Percentiles rank a stretch among this genome's conserved stretches.
phyloP scores from a whole-genome alignment of 1,140 invertebrate genomes.

The Pollicipes pollicipes region DNA sequence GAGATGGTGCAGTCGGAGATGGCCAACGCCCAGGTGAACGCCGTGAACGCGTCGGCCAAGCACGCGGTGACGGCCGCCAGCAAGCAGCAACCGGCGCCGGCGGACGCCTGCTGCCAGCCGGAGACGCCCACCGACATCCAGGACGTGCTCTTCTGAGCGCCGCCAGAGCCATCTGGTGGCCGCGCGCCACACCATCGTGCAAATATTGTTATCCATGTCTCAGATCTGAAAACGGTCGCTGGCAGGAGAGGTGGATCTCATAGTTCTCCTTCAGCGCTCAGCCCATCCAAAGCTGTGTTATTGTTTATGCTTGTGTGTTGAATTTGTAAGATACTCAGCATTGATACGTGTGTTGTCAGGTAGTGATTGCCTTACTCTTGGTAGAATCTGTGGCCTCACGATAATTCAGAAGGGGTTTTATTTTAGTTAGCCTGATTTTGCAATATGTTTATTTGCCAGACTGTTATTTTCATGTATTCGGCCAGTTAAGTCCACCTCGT shows the following conservation, averaged over 20 bases:
- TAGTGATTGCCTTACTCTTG: background rate
- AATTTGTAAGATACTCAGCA: background rate
- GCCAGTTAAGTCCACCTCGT: background rate
- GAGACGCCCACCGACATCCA: slow-evolving; percentile 2
- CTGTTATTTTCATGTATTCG: background rate
- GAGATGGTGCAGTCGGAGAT: slow-evolving; percentile 1
- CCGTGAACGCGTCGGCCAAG: background rate
- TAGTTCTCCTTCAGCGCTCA: background rate
- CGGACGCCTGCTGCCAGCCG: background rate
- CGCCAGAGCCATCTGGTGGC: too few species aligned
- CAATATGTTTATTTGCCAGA: background rate
- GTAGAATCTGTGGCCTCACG: background rate
- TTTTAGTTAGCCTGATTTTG: background rate
- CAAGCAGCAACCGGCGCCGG: background rate
- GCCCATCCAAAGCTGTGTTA: background rate
- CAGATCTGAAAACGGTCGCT: background rate
- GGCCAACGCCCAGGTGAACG: background rate
- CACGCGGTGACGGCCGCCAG: background rate
- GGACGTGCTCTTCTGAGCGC: background rate
- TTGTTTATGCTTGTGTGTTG: background rate
- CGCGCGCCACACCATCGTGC: background rate
- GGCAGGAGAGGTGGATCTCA: background rate
- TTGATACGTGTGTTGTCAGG: background rate
- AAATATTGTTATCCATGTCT: background rate
- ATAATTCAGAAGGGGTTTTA: background rate